Percentiles rank a stretch among this genome's conserved stretches.
Evolutionary conservation across 1,140 invertebrate genomes (phyloP).

Genomic region (Drosophila oshimai): DNA sequence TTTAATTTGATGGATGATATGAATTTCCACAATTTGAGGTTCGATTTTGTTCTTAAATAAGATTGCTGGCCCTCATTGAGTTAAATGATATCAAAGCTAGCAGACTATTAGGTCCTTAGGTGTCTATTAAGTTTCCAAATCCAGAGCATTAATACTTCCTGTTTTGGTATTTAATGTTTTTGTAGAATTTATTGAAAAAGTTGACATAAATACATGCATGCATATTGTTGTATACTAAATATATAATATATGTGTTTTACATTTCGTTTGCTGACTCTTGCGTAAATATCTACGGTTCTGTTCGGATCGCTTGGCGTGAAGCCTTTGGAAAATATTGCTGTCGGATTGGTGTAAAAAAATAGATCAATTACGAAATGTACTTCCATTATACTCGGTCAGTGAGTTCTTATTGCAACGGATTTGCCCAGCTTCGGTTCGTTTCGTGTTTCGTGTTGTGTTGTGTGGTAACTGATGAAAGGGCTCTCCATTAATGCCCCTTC

Average conservation of each 20-base stretch:
- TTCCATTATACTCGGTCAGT: slow-evolving; percentile 48
- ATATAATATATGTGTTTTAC: slow-evolving; percentile 74
- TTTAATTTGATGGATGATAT: too few species aligned
- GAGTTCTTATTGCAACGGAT: slow-evolving; percentile 72
- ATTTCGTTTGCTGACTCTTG: slow-evolving; percentile 56
- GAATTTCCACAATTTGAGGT: too few species aligned
- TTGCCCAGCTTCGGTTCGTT: slow-evolving; percentile 55
- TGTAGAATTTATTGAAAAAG: slow-evolving; percentile 82
- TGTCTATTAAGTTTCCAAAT: not conserved
- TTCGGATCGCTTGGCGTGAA: slow-evolving; percentile 26
- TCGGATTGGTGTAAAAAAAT: slow-evolving; percentile 63
- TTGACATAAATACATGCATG: slow-evolving; percentile 83
- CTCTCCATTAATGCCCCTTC: slow-evolving; percentile 6
- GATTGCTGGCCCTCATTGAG: too few species aligned
- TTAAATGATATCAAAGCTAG: too few species aligned
- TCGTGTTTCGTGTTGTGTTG: slow-evolving; percentile 2
- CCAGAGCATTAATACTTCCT: not conserved
- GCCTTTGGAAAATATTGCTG: slow-evolving; percentile 46
- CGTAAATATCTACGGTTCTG: slow-evolving; percentile 71
- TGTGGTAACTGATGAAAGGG: slow-evolving; percentile 5
- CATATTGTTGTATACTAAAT: slow-evolving; percentile 82
- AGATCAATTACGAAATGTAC: slow-evolving; percentile 67
- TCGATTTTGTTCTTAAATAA: too few species aligned
- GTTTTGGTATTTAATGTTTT: slow-evolving; percentile 13
- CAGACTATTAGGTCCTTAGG: too few species aligned